These are phyloP conservation scores for Drosophila mercatorum DNA, from an alignment of 2,888 invertebrate species.

Conservation along the genomic window DNA sequence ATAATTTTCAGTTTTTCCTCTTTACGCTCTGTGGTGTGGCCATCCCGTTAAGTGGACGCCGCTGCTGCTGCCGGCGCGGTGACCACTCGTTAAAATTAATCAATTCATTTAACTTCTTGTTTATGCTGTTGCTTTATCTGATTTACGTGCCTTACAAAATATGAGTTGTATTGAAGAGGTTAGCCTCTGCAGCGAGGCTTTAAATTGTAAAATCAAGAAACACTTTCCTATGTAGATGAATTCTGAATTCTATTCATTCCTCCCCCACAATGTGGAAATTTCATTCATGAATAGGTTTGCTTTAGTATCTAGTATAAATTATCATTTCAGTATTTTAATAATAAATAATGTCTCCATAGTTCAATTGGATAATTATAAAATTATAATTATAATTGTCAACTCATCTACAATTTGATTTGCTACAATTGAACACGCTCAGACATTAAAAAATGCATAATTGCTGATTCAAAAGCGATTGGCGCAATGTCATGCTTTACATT, in stretches of 20 bases:
- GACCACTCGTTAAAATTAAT: constrained; percentile 61
- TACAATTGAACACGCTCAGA: constrained; percentile 16
- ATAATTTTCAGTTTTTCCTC: constrained; percentile 42
- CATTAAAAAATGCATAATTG: constrained; percentile 21
- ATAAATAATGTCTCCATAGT: too few species aligned
- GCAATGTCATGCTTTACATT: neutral
- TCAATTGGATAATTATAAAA: too few species aligned
- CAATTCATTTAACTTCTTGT: constrained; percentile 51
- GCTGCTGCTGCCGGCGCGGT: constrained; percentile 3
- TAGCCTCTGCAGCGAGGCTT: neutral
- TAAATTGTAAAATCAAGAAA: neutral
- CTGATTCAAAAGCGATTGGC: constrained; percentile 4
- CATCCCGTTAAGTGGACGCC: constrained; percentile 45
- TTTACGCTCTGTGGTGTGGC: constrained; percentile 14
- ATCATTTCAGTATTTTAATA: too few species aligned
- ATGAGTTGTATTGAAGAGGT: constrained; percentile 23
- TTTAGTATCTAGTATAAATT: neutral
- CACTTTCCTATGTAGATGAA: neutral
- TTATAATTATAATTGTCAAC: neutral
- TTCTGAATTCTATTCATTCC: neutral
- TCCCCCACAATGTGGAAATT: too few species aligned
- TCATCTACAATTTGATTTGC: neutral
- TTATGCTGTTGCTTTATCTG: constrained; percentile 13
- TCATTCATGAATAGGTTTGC: neutral
- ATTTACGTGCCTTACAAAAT: constrained; percentile 29